Conservation (phyloP, 1,140 invertebrate genomes). For the Ruditapes philippinarum region DNA sequence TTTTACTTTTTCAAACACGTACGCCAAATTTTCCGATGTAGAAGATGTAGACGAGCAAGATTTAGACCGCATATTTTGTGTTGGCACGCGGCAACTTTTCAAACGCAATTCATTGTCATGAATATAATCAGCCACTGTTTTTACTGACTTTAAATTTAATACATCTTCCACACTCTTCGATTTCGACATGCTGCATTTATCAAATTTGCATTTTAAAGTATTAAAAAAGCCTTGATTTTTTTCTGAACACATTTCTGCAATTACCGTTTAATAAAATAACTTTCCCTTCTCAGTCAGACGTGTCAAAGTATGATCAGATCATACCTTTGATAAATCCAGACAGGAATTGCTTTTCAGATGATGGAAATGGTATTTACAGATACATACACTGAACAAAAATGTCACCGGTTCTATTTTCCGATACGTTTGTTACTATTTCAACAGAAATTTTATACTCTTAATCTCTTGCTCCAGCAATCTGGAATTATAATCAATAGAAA, state of each 20-base stretch:
- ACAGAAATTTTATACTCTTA: too few species aligned
- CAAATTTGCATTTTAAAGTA: background rate
- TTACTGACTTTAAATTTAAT: background rate
- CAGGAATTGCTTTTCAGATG: background rate
- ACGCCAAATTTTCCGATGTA: too few species aligned
- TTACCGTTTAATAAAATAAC: background rate
- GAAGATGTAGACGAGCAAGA: slow-evolving; percentile 23
- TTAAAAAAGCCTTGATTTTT: background rate
- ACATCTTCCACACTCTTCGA: background rate
- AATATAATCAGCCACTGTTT: background rate
- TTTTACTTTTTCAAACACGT: slow-evolving; percentile 1
- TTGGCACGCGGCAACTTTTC: slow-evolving; percentile 77
- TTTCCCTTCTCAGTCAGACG: background rate
- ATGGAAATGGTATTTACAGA: background rate
- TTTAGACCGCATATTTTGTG: slow-evolving; percentile 71
- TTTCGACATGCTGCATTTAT: background rate
- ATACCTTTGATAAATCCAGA: background rate
- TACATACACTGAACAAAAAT: background rate
- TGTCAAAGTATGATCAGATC: too few species aligned
- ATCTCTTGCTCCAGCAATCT: background rate
- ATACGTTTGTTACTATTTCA: background rate
- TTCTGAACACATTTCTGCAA: background rate
- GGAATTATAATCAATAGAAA: background rate
- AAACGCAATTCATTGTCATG: slow-evolving; percentile 72
- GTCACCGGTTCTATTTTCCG: background rate